These are phyloP conservation scores for Brienomyrus brachyistius DNA, from an alignment of 2,113 vertebrate species.

Conservation along the genomic window DNA sequence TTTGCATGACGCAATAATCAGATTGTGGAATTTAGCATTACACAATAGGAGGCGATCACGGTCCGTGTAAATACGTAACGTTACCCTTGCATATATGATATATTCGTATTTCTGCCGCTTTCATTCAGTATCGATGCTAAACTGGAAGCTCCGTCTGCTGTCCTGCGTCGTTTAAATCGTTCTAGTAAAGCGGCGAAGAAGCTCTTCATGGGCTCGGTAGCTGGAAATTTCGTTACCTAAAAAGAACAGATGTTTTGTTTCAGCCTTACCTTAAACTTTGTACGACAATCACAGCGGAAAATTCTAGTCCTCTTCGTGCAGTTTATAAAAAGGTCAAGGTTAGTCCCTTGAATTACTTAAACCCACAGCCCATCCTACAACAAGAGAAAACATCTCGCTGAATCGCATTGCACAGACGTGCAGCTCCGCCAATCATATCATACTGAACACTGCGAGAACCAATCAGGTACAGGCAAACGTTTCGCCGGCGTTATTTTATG, in stretches of 20 bases:
- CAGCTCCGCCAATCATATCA: slow-evolving; percentile 37
- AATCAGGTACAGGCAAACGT: background rate
- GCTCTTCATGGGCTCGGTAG: background rate
- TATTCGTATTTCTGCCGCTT: background rate
- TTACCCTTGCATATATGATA: background rate
- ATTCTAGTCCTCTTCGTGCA: background rate
- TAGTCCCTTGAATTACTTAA: background rate
- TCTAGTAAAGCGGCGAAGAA: background rate
- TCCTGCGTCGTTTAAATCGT: background rate
- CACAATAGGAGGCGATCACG: background rate
- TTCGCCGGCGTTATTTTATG: background rate
- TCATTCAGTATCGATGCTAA: background rate
- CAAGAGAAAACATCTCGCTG: background rate
- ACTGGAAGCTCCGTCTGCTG: background rate
- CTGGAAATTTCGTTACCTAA: background rate
- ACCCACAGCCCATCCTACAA: background rate
- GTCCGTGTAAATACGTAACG: background rate
- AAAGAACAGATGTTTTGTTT: background rate
- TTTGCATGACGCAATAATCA: background rate
- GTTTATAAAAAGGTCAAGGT: background rate
- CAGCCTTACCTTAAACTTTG: background rate
- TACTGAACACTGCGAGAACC: background rate
- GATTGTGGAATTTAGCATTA: background rate
- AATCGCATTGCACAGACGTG: background rate
- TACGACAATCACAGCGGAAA: background rate